phyloP scores from a whole-genome alignment of 1,140 invertebrate genomes.

The Galleria mellonella region DNA sequence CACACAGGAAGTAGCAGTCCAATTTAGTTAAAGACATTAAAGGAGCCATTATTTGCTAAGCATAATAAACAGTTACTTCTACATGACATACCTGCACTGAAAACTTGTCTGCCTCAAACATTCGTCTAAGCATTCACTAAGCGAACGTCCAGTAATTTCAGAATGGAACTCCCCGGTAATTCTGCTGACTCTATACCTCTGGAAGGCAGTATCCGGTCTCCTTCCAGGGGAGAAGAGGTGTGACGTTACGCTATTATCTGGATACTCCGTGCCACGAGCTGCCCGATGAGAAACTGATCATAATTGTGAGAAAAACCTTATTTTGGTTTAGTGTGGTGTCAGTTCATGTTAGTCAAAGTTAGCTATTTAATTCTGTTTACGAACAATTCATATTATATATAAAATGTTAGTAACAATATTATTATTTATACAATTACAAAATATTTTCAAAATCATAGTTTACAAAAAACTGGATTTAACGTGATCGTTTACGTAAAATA shows the following conservation, averaged over 20 bases:
- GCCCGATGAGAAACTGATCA: constrained; percentile 72
- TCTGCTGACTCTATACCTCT: constrained; percentile 88
- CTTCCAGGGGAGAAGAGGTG: constrained; percentile 87
- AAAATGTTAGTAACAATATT: too few species aligned
- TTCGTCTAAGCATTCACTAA: constrained; percentile 92
- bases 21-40: too few species aligned
- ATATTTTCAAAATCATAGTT: too few species aligned
- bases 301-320: constrained; percentile 64
- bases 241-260: constrained; percentile 86
- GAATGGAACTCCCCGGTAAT: constrained; percentile 90
- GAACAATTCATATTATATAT: too few species aligned
- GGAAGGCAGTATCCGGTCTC: constrained; percentile 90
- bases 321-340: constrained; percentile 42
- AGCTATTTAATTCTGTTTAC: too few species aligned
- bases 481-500: too few species aligned
- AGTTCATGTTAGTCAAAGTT: constrained; percentile 13
- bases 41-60: too few species aligned
- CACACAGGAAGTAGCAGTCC: too few species aligned
- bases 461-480: too few species aligned
- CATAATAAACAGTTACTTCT: too few species aligned
- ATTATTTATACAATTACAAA: too few species aligned
- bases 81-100: constrained; percentile 78
- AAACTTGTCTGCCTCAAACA: constrained; percentile 91
- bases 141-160: constrained; percentile 88
- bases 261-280: constrained; percentile 86